Percentiles rank a stretch among this genome's conserved stretches.
These are phyloP conservation scores for Cantharis rustica DNA, from an alignment of 2,888 invertebrate species.

Conservation along the genomic window DNA sequence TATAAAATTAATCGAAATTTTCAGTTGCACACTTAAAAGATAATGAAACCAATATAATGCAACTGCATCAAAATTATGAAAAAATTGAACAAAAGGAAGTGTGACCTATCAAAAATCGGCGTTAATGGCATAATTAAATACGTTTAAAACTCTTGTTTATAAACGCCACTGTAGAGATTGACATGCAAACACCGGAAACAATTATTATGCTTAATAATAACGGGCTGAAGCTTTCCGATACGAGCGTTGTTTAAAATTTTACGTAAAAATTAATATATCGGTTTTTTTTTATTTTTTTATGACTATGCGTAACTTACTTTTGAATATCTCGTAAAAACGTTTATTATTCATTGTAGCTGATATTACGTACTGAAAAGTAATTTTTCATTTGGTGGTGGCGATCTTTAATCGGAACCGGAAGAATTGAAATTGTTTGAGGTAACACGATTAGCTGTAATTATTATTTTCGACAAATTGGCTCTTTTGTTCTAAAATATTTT, in stretches of 20 bases:
- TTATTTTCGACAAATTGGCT: not conserved
- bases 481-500: not conserved
- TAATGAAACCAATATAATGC: conserved; percentile 29
- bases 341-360: not conserved
- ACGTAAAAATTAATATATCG: not conserved
- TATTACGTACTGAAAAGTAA: not conserved
- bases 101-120: conserved; percentile 37
- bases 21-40: conserved; percentile 9
- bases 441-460: not conserved
- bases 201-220: not conserved
- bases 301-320: not conserved
- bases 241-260: not conserved
- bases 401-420: not conserved
- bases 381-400: not conserved
- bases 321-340: not conserved
- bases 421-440: not conserved
- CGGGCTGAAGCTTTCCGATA: not conserved
- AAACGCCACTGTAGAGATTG: not conserved
- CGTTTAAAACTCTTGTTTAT: conserved; percentile 12
- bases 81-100: conserved; percentile 28
- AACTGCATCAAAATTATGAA: conserved; percentile 28
- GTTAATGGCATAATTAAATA: conserved; percentile 38
- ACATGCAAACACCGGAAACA: not conserved
- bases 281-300: not conserved
- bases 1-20: conserved; percentile 29